Percentiles rank a stretch among this genome's conserved stretches.
Evolutionary conservation across 2,113 vertebrate species (phyloP).

Genomic region (Cyanoramphus novaezelandiae): DNA sequence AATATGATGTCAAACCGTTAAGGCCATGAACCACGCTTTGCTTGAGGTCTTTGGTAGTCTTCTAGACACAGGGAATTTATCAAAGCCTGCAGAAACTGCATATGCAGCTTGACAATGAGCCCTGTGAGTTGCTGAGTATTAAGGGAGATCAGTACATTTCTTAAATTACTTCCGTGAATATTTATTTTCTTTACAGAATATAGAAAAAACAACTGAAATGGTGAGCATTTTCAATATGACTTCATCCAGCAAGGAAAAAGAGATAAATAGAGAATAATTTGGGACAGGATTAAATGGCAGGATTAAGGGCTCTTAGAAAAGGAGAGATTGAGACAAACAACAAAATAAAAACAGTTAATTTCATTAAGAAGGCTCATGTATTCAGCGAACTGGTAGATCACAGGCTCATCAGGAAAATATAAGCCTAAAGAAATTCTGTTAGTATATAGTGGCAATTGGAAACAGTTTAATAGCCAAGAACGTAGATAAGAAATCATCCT

Average conservation of each 20-base stretch:
- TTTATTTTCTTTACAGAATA: neutral
- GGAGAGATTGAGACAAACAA: neutral
- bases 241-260: neutral
- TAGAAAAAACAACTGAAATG: neutral
- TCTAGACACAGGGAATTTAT: constrained; percentile 16
- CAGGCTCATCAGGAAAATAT: neutral
- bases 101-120: neutral
- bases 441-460: neutral
- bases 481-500: neutral
- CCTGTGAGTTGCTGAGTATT: neutral
- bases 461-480: neutral
- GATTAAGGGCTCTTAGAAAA: neutral
- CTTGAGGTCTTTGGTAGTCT: neutral
- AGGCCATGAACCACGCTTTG: neutral
- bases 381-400: neutral
- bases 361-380: neutral
- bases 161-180: neutral
- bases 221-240: neutral
- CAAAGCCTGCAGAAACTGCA: neutral
- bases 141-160: neutral
- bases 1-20: neutral
- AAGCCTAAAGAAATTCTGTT: neutral
- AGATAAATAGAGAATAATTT: neutral
- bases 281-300: neutral
- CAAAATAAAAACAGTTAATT: neutral